phyloP scores from a whole-genome alignment of 2,888 invertebrate genomes.

The Conchocele bisecta region DNA sequence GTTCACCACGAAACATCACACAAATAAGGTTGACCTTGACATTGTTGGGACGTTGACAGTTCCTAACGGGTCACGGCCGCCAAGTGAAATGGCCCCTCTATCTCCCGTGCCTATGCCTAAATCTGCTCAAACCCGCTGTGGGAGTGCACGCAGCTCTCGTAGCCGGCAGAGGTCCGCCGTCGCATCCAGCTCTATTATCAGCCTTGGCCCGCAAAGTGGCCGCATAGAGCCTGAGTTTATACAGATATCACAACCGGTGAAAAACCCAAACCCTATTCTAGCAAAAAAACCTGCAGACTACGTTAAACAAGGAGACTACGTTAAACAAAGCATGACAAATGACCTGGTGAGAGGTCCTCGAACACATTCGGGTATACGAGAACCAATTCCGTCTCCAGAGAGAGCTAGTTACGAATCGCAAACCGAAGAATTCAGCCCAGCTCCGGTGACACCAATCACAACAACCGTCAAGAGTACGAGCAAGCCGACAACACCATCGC shows the following conservation, averaged over 20 bases:
- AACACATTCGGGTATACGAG: constrained; percentile 49
- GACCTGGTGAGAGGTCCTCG: constrained; percentile 23
- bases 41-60: constrained; percentile 50
- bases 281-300: constrained; percentile 45
- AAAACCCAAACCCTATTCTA: constrained; percentile 55
- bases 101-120: constrained; percentile 32
- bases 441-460: constrained; percentile 15
- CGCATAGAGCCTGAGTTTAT: constrained; percentile 71
- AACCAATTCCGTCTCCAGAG: constrained; percentile 63
- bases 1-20: constrained; percentile 42
- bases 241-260: constrained; percentile 73
- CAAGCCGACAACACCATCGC: constrained; percentile 45
- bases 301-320: constrained; percentile 26
- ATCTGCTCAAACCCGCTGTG: constrained; percentile 19
- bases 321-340: constrained; percentile 4
- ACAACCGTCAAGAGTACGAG: constrained; percentile 17
- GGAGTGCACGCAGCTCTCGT: constrained; percentile 48
- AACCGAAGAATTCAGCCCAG: neutral
- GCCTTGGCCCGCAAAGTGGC: constrained; percentile 11
- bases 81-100: constrained; percentile 25
- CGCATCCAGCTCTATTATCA: constrained; percentile 8
- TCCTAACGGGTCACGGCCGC: constrained; percentile 39
- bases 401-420: constrained; percentile 24
- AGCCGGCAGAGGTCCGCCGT: constrained; percentile 42
- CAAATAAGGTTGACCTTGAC: constrained; percentile 53